A percentile compares a stretch with the other conserved stretches of the same genome.
These are phyloP conservation scores for Tetranychus piercei DNA, from an alignment of 2,888 invertebrate genomes.

Conservation along the genomic window DNA sequence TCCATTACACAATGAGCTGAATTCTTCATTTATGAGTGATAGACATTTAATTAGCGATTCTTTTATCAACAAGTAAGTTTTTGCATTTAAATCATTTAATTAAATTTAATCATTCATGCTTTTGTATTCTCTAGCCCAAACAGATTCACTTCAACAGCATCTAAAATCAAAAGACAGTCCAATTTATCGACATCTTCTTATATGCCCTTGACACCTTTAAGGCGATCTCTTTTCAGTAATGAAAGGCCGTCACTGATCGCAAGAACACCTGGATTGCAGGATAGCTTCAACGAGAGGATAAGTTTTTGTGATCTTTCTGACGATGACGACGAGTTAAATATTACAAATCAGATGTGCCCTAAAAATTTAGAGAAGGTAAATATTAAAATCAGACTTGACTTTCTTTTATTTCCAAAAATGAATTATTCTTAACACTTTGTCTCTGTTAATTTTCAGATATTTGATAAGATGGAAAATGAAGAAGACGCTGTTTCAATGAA, in stretches of 20 bases:
- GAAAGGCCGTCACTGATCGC: background rate
- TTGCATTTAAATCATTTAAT: background rate
- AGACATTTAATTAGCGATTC: constrained; percentile 9
- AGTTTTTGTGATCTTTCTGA: constrained; percentile 10
- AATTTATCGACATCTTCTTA: background rate
- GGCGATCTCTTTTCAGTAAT: background rate
- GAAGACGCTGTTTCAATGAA: background rate
- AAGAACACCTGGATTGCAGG: background rate
- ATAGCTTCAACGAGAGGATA: constrained; percentile 4
- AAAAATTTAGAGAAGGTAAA: background rate
- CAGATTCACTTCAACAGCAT: background rate
- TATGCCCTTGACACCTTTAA: background rate
- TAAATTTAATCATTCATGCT: background rate
- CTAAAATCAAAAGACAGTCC: background rate
- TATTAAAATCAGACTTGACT: background rate
- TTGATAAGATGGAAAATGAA: constrained; percentile 1
- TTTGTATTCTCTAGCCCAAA: background rate
- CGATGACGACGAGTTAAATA: constrained; percentile 3
- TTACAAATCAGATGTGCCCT: background rate
- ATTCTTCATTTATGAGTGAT: constrained; percentile 2
- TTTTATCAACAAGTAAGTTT: constrained; percentile 3
- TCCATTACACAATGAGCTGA: background rate
- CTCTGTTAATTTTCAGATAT: background rate
- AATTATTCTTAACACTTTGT: background rate
- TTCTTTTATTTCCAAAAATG: background rate